Evolutionary conservation across 2,888 invertebrate species (phyloP).

Genomic region (Cryptosula pallasiana): DNA sequence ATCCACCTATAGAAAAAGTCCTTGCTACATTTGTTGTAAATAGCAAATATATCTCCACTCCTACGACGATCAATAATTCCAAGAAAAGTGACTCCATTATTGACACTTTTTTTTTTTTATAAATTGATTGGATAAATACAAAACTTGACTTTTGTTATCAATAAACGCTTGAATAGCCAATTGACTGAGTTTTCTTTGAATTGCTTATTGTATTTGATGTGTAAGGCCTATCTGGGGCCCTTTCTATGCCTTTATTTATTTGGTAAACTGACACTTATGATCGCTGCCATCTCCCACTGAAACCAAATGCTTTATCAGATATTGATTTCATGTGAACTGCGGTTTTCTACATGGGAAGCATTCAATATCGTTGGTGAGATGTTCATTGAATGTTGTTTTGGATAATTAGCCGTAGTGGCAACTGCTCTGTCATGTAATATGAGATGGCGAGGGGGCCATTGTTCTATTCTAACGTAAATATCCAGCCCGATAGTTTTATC

Average conservation of each 20-base stretch:
- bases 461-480: conserved; percentile 20
- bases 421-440: conserved; percentile 5
- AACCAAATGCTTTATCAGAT: neutral
- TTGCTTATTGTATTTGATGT: no score
- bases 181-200: no score
- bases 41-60: no score
- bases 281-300: neutral
- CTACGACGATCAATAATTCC: no score
- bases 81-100: no score
- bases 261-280: neutral
- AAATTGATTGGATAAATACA: no score
- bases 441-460: conserved; percentile 6
- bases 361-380: neutral
- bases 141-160: no score
- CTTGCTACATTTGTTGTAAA: no score
- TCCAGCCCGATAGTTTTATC: neutral
- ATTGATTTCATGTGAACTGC: conserved; percentile 23
- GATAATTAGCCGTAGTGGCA: conserved; percentile 13
- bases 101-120: no score
- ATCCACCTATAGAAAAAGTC: no score
- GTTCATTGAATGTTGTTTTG: conserved; percentile 2
- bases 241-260: conserved; percentile 13
- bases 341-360: conserved; percentile 14
- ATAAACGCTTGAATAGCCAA: no score
- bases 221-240: neutral